phyloP scores from a whole-genome alignment of 2,797 vertebrate genomes.

The Takifugu rubripes region DNA sequence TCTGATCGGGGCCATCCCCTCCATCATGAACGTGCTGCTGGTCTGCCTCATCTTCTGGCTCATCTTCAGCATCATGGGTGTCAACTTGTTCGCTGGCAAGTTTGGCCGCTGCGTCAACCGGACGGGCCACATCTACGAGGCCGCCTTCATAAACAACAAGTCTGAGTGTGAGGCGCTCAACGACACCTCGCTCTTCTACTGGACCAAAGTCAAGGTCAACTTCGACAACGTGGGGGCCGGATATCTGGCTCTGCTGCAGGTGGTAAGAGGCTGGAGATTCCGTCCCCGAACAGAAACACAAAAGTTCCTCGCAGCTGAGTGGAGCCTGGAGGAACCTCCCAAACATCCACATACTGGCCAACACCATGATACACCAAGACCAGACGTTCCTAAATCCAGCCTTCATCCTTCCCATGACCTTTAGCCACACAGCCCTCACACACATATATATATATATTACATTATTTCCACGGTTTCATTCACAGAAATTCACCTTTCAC shows the following conservation, averaged over 20 bases:
- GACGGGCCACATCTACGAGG: slow-evolving; percentile 80
- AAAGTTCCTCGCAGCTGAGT: too few species aligned
- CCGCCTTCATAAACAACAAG: slow-evolving; percentile 85
- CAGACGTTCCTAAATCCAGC: too few species aligned
- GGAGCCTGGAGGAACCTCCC: too few species aligned
- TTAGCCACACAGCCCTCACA: too few species aligned
- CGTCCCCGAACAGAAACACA: too few species aligned
- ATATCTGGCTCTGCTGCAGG: slow-evolving; percentile 94
- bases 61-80: slow-evolving; percentile 99
- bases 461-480: too few species aligned
- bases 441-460: too few species aligned
- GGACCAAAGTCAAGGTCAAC: slow-evolving; percentile 98
- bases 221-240: slow-evolving; percentile 96
- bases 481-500: too few species aligned
- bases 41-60: slow-evolving; percentile 99
- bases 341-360: too few species aligned
- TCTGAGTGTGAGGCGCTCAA: slow-evolving; percentile 82
- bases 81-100: slow-evolving; percentile 96
- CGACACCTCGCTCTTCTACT: slow-evolving; percentile 81
- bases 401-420: too few species aligned
- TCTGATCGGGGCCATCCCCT: slow-evolving; percentile 94
- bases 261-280: slow-evolving; percentile 81
- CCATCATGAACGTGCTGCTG: slow-evolving; percentile 98
- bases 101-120: slow-evolving; percentile 91
- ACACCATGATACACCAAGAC: too few species aligned